Conservation (phyloP, 1,140 invertebrate genomes). For the Megalopta genalis region DNA sequence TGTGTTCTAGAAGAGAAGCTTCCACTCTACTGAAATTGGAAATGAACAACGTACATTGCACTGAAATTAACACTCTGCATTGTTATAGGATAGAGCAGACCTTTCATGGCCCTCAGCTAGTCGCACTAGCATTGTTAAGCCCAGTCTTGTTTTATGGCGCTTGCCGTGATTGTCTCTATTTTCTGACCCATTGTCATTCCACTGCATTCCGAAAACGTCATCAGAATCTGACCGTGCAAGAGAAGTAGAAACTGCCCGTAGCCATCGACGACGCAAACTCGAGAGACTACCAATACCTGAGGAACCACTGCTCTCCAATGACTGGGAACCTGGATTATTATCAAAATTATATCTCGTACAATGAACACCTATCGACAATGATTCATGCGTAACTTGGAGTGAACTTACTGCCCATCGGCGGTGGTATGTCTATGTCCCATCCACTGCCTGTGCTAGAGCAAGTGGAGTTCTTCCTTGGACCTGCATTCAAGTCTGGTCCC, state of each 20-base stretch:
- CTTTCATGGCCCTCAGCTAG: conserved; percentile 71
- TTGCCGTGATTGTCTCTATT: conserved; percentile 54
- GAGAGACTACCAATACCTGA: conserved; percentile 75
- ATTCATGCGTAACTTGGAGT: conserved; percentile 15
- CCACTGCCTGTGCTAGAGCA: conserved; percentile 73
- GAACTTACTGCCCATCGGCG: conserved; percentile 68
- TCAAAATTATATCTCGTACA: conserved; percentile 20
- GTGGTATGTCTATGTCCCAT: conserved; percentile 72
- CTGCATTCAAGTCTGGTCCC: conserved; percentile 65
- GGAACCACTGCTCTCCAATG: conserved; percentile 70
- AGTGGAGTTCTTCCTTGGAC: conserved; percentile 71
- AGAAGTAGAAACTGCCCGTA: conserved; percentile 81
- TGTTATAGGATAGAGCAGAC: conserved; percentile 47
- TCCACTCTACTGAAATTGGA: conserved; percentile 78
- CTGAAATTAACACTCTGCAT: too few relatives aligned
- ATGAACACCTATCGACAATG: not conserved
- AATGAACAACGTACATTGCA: too few relatives aligned
- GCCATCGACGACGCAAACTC: conserved; percentile 82
- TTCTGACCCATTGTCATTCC: conserved; percentile 66
- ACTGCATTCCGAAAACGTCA: conserved; percentile 71
- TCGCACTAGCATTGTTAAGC: conserved; percentile 80
- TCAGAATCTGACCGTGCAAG: conserved; percentile 75
- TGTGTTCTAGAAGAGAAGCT: conserved; percentile 88
- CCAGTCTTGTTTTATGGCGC: conserved; percentile 79
- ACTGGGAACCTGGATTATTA: conserved; percentile 72